These are phyloP conservation scores for Oscheius sp. DNA, from an alignment of 2,888 invertebrate genomes.

Conservation along the genomic window DNA sequence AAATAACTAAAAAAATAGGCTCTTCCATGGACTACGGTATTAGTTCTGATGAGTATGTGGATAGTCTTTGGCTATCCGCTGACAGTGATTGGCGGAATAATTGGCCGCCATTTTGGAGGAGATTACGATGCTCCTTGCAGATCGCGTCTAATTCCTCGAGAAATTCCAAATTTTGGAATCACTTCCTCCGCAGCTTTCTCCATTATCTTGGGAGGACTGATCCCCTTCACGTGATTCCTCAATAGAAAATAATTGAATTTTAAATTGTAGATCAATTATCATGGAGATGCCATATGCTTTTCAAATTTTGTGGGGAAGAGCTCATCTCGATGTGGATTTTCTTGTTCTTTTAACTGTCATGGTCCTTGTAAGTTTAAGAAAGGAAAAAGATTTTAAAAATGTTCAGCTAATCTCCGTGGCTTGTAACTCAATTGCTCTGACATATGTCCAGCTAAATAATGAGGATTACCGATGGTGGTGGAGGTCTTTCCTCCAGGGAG, in stretches of 20 bases:
- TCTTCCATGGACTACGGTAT: conserved; percentile 73
- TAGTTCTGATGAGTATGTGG: conserved; percentile 73
- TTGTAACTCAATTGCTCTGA: conserved; percentile 74
- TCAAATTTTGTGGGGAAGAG: conserved; percentile 74
- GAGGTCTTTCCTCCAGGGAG: conserved; percentile 74
- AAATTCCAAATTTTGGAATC: conserved; percentile 73
- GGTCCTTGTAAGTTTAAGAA: conserved; percentile 66
- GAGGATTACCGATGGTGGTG: conserved; percentile 76
- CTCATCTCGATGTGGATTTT: conserved; percentile 74
- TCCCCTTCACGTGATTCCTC: conserved; percentile 73
- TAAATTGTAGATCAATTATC: conserved; percentile 73
- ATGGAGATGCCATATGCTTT: conserved; percentile 75
- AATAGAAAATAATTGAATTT: neutral
- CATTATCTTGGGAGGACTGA: conserved; percentile 74
- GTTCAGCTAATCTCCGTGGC: conserved; percentile 72
- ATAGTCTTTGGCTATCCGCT: conserved; percentile 74
- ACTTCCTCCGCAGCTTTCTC: conserved; percentile 72
- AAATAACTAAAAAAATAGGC: conserved; percentile 70
- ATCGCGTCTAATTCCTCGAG: conserved; percentile 74
- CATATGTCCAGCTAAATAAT: conserved; percentile 74
- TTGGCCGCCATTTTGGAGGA: conserved; percentile 62
- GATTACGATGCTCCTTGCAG: conserved; percentile 47
- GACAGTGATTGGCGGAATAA: conserved; percentile 74
- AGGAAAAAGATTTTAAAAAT: neutral
- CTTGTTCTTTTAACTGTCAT: conserved; percentile 73